A percentile compares a stretch with the other conserved stretches of the same genome.
These are phyloP conservation scores for Trematocara zebra DNA, from an alignment of 2,113 vertebrate genomes.

Conservation along the genomic window DNA sequence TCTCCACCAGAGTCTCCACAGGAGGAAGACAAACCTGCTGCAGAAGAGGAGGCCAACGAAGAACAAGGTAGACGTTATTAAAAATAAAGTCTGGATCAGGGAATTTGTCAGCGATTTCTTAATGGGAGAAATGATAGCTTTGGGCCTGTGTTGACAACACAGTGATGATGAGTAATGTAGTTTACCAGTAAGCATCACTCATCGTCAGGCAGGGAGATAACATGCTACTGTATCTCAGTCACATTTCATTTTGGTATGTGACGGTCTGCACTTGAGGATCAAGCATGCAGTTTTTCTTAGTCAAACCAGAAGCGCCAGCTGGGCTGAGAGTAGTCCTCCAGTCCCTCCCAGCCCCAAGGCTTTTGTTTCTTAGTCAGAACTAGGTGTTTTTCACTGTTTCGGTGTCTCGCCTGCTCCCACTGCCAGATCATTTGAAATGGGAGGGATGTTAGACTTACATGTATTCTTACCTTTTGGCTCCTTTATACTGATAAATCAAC, in stretches of 20 bases:
- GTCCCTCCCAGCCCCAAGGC: background rate
- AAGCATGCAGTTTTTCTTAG: background rate
- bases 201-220: background rate
- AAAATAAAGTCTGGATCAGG: background rate
- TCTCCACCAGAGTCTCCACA: background rate
- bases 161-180: background rate
- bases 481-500: background rate
- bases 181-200: background rate
- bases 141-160: background rate
- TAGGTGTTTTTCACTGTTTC: background rate
- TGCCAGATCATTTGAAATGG: background rate
- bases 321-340: background rate
- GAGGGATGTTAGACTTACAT: background rate
- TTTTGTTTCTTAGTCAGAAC: background rate
- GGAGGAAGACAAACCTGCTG: conserved; percentile 18
- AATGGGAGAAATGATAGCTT: no score
- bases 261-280: background rate
- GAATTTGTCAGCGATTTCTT: background rate
- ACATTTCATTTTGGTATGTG: conserved; percentile 22
- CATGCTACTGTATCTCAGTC: background rate
- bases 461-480: background rate
- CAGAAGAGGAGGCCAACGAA: conserved; percentile 14
- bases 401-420: background rate
- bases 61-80: background rate
- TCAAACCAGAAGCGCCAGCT: background rate